phyloP scores from a whole-genome alignment of 2,113 vertebrate species.

The Nerophis ophidion region DNA sequence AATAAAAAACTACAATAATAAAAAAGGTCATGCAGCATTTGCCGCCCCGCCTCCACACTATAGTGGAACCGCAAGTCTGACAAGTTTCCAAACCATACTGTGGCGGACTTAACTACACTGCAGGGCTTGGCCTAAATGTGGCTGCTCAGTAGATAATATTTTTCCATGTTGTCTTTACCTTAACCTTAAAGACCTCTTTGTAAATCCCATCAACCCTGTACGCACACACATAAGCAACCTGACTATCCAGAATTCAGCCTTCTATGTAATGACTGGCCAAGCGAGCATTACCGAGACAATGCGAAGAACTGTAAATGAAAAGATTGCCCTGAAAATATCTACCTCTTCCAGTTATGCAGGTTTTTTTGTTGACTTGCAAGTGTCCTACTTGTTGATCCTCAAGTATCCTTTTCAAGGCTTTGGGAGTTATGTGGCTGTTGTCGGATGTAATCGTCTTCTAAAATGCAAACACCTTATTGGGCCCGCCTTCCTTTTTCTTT shows the following conservation, averaged over 20 bases:
- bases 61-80: too few species aligned
- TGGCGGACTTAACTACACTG: too few species aligned
- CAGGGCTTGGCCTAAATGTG: too few species aligned
- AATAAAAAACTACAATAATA: too few species aligned
- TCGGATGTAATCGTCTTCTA: background rate
- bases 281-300: background rate
- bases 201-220: background rate
- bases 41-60: too few species aligned
- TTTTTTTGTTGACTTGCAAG: background rate
- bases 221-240: background rate
- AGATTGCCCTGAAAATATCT: background rate
- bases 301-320: background rate
- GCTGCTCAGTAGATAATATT: too few species aligned
- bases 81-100: too few species aligned
- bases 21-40: too few species aligned
- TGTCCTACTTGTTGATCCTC: background rate
- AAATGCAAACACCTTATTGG: background rate
- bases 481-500: constrained; percentile 1
- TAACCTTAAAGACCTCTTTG: too few species aligned
- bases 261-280: background rate
- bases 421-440: background rate
- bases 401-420: background rate
- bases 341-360: background rate
- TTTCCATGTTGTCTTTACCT: too few species aligned
- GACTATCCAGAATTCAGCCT: background rate